Evolutionary conservation across 2,888 invertebrate species (phyloP).

Genomic region (Cynaeus angustus): DNA sequence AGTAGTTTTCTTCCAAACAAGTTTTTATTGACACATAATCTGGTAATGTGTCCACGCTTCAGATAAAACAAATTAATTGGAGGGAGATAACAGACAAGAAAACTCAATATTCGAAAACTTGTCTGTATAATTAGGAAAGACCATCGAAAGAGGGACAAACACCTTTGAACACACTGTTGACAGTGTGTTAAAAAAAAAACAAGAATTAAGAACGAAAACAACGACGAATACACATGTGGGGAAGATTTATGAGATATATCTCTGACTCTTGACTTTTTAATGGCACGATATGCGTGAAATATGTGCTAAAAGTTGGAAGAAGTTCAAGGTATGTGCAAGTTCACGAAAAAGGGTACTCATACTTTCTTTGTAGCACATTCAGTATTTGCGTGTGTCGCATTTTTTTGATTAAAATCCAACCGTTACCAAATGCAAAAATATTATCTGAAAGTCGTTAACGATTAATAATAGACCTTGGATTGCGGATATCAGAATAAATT

Average conservation of each 20-base stretch:
- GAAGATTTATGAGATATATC: constrained; percentile 38
- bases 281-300: constrained; percentile 30
- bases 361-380: constrained; percentile 3
- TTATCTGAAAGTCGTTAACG: constrained; percentile 11
- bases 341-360: constrained; percentile 2
- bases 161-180: constrained; percentile 10
- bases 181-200: not conserved
- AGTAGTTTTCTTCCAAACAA: constrained; percentile 21
- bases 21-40: constrained; percentile 38
- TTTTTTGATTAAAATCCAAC: not conserved
- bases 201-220: constrained; percentile 7
- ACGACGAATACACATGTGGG: constrained; percentile 25
- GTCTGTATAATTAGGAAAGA: constrained; percentile 26
- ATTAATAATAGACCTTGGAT: constrained; percentile 17
- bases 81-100: constrained; percentile 31
- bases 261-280: constrained; percentile 10
- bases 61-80: constrained; percentile 43
- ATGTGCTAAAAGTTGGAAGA: constrained; percentile 43
- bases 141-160: constrained; percentile 9
- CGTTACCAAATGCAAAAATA: not conserved
- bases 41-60: constrained; percentile 45
- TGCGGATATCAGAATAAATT: constrained; percentile 5
- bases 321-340: constrained; percentile 37
- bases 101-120: constrained; percentile 31
- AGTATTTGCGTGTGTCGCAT: too few relatives aligned